Evolutionary conservation across 2,888 invertebrate species (phyloP), one percentile per base, ranked within the genome.

Genomic region (Diabrotica balteata): DNA sequence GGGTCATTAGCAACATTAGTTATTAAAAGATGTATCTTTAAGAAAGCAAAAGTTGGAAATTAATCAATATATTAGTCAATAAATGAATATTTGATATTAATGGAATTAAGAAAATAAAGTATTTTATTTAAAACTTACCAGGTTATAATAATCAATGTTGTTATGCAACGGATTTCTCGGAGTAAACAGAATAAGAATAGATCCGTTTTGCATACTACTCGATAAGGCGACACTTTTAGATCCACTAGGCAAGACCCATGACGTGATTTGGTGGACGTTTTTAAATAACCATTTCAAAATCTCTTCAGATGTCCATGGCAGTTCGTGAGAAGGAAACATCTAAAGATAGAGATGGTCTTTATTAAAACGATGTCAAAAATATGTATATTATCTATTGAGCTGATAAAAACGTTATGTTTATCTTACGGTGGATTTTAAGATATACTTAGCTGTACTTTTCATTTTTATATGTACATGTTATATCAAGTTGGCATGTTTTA

Each of bases 121-220:
- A 32, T 32, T 32, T 32, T 32, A 32, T 0, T 32, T 32, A 32
- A 32, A 53, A 79, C 83, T 86, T 86, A 93, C 93, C 88, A 93
- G 84, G 75, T 90, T 86, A 80, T 90, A 92, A 76, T 90, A 88
- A 59, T 91, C 90, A 76, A 89, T 87, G 73, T 88, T 86, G 62
- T 85, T 83, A 77, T 88, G 86, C 51, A 93, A 84, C n/a, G 93
- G 90, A 82, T 92, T 92, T 68, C 90, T 85, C 7, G 94, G 93
- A 1, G 93, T 92, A 78, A 95, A 94, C 64, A 95, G 82, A 73
- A 95, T 86, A 50, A 95, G 82, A 53, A 91, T 88, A 3, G 95
- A 93, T 63, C 90, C 91, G 49, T 88, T 87, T 74, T 89, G 88
- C 8, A 92, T 85, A 78, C 89, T 89, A 73, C 86, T 87, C n/a